Evolutionary conservation across 1,140 invertebrate genomes (phyloP), one percentile per base, ranked within the genome.

Genomic region (Popillia japonica): DNA sequence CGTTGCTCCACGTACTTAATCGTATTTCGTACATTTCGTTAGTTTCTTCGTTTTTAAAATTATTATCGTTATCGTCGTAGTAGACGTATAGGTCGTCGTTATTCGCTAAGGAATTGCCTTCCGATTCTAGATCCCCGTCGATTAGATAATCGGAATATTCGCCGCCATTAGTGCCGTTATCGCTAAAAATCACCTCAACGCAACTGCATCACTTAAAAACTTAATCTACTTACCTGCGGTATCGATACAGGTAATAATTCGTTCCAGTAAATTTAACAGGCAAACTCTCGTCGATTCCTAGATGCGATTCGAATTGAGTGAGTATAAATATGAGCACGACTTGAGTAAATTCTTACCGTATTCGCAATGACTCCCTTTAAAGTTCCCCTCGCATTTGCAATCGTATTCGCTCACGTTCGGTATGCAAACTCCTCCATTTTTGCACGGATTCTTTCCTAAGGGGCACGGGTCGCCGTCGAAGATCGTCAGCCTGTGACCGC

Each of bases 361-460:
- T 88, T 95, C 92, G 86, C 94, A 95, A 75, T 90, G 88, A 64
- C 91, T 88, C n/a, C 94, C 94, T 78, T 89, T 90, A 84, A 90
- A 94, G 61, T 90, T 88, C 17, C 86, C 86, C 2, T 89, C 89
- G 83, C 94, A 95, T 84, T 92, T 91, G 86, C 94, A 95, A 72
- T 91, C 89, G 82, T 91, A 94, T 78, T 90, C 89, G 72, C 91
- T 91, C 14, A 95, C 87, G 76, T 92, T 87, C n/a, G 94, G 93
- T 40, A 94, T 86, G 87, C 94, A 96, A 61, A 93, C 88, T 0
- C 94, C 94, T 41, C 92, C 92, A 86, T 95, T 95, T 75, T 90
- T 88, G 86, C 94, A 96, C 10, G 93, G 92, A 87, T 90, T 89
- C 79, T 89, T 87, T 75, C 86, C 86, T 55, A 86, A 86, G 3